A percentile compares a stretch with the other conserved stretches of the same genome.
Conservation (phyloP, 2,113 vertebrate species). For the Saccopteryx bilineata region DNA sequence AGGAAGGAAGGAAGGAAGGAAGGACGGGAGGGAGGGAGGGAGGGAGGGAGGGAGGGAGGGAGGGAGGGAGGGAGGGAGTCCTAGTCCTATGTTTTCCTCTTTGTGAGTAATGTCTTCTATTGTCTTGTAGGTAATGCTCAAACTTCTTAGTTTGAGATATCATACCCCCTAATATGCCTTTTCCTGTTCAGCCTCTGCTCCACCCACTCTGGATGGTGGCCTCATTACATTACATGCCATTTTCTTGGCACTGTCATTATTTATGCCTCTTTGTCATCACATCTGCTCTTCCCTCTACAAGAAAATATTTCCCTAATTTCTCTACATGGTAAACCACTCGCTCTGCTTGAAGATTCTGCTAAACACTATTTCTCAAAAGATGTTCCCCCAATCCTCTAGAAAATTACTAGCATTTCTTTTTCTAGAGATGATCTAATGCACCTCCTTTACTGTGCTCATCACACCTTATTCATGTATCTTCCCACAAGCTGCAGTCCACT, state of each 20-base stretch:
- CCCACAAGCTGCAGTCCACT: background rate
- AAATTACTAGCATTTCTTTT: background rate
- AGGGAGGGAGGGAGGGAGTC: too few species aligned
- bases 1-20: too few species aligned
- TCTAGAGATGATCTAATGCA: background rate
- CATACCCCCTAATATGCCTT: background rate
- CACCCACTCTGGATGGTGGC: background rate
- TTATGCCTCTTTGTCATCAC: background rate
- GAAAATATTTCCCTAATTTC: background rate
- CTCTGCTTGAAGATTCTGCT: background rate
- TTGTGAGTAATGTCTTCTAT: background rate
- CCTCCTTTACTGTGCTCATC: background rate
- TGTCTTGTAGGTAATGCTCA: too few species aligned
- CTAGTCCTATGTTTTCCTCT: background rate
- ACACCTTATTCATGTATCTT: background rate
- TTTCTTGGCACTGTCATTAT: background rate
- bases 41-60: background rate
- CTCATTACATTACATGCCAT: background rate
- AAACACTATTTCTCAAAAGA: background rate
- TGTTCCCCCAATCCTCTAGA: background rate
- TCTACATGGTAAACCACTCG: background rate
- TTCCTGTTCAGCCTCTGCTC: background rate
- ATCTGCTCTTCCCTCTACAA: background rate
- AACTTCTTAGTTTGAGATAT: background rate
- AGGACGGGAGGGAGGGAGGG: rapidly evolving